These are phyloP conservation scores for Hirundo rustica DNA, from an alignment of 2,797 vertebrate species.

Conservation along the genomic window DNA sequence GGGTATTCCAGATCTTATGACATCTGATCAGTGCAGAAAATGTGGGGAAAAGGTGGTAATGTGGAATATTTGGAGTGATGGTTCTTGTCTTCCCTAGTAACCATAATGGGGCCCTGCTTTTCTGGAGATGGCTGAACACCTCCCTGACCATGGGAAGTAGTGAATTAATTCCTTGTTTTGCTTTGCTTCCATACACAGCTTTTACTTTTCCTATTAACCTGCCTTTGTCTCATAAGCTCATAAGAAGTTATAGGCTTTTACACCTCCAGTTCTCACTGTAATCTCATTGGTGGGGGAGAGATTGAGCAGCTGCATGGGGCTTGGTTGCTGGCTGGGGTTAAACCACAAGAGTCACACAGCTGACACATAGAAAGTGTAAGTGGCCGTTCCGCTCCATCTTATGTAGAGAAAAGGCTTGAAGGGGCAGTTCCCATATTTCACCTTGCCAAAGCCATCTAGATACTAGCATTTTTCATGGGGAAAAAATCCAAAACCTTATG, in stretches of 20 bases:
- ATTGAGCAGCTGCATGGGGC: accelerated
- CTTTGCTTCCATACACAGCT: neutral
- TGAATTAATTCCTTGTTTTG: neutral
- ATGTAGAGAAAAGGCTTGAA: neutral
- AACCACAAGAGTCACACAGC: neutral
- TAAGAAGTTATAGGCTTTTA: neutral
- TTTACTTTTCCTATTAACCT: neutral
- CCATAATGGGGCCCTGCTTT: accelerated
- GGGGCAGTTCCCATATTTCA: neutral
- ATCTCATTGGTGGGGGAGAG: neutral
- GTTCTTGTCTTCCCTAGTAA: accelerated
- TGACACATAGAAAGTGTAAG: neutral
- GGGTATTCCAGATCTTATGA: neutral
- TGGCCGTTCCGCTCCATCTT: neutral
- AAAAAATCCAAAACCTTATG: neutral
- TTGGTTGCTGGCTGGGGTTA: neutral
- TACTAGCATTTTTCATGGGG: accelerated
- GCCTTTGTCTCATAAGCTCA: neutral
- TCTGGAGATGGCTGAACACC: neutral
- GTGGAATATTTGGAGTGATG: neutral
- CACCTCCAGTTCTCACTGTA: neutral
- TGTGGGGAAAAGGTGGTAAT: neutral
- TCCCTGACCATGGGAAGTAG: neutral
- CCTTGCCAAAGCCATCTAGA: neutral
- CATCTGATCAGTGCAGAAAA: neutral